These are phyloP conservation scores for Sardinella longiceps DNA, from an alignment of 2,797 vertebrate genomes.

Conservation along the genomic window DNA sequence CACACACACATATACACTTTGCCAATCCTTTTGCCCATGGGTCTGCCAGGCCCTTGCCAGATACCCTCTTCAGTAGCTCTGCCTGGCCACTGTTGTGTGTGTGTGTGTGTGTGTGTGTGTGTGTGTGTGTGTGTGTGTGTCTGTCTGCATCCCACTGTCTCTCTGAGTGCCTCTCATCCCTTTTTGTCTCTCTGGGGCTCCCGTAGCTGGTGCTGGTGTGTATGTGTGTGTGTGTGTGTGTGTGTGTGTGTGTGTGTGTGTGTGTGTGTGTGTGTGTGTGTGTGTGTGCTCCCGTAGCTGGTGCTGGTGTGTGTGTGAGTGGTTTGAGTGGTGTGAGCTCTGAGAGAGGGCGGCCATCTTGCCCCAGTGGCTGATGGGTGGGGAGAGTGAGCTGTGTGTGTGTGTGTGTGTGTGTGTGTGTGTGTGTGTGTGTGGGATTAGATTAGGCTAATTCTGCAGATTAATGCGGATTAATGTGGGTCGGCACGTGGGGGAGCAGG, in stretches of 20 bases:
- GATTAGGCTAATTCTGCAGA: slow-evolving; percentile 15
- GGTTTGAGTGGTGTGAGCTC: neutral
- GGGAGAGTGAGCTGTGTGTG: neutral
- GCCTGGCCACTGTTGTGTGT: too few species aligned
- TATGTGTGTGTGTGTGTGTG: too few species aligned
- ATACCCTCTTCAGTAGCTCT: neutral
- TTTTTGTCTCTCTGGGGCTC: neutral
- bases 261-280: too few species aligned
- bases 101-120: neutral
- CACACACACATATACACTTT: too few species aligned
- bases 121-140: slow-evolving; percentile 10
- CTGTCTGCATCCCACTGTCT: neutral
- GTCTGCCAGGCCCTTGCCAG: neutral
- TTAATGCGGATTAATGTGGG: neutral
- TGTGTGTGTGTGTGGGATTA: too few species aligned
- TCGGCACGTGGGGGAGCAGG: neutral
- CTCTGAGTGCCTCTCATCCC: neutral
- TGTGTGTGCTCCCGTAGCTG: too few species aligned
- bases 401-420: too few species aligned
- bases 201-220: neutral
- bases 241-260: too few species aligned
- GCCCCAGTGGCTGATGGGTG: neutral
- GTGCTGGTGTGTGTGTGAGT: neutral
- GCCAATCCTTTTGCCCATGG: neutral
- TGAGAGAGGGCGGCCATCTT: neutral